These are phyloP conservation scores for Piezodorus guildinii DNA, from an alignment of 1,140 invertebrate genomes.

Conservation along the genomic window DNA sequence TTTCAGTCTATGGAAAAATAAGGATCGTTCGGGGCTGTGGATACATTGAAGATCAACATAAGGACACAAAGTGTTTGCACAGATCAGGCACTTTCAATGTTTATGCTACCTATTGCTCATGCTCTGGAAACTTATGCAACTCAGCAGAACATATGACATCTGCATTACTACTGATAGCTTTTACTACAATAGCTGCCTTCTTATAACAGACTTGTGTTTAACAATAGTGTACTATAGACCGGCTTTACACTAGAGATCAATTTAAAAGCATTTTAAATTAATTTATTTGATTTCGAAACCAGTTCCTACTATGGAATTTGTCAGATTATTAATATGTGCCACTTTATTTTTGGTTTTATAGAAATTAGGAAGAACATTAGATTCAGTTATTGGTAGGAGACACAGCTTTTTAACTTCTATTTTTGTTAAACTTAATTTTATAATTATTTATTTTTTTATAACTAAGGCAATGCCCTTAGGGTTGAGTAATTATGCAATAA, in stretches of 20 bases:
- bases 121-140: constrained; percentile 61
- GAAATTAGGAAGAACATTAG: too few relatives aligned
- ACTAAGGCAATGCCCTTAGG: too few relatives aligned
- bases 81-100: constrained; percentile 63
- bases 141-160: background rate
- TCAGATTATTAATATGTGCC: too few relatives aligned
- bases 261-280: constrained; percentile 5
- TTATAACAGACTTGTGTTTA: constrained; percentile 12
- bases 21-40: constrained; percentile 63
- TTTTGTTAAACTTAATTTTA: too few relatives aligned
- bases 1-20: constrained; percentile 58
- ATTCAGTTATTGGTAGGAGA: too few relatives aligned
- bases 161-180: background rate
- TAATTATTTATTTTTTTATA: too few relatives aligned
- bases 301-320: constrained; percentile 4
- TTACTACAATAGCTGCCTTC: constrained; percentile 1
- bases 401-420: too few relatives aligned
- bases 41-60: constrained; percentile 48
- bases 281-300: background rate
- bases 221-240: constrained; percentile 12
- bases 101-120: constrained; percentile 58
- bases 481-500: too few relatives aligned
- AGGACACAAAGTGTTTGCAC: constrained; percentile 38
- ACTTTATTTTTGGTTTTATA: too few relatives aligned
- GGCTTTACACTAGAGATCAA: constrained; percentile 12